phyloP scores from a whole-genome alignment of 2,113 vertebrate species.

The Lates calcarifer region DNA sequence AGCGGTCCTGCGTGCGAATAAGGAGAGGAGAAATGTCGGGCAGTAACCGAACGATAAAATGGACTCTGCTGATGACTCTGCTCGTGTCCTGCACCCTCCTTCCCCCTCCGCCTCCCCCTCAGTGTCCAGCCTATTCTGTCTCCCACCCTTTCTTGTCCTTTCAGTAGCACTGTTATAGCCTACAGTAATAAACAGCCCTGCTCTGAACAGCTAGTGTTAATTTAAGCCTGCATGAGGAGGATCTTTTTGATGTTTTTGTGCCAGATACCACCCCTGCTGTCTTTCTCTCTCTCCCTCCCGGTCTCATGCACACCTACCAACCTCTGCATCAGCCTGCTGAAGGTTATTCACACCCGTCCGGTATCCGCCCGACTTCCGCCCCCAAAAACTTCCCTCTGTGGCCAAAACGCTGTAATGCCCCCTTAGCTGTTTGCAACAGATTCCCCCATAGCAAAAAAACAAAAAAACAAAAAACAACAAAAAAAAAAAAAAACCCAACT shows the following conservation, averaged over 20 bases:
- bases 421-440: conserved; percentile 86
- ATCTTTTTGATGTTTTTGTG: conserved; percentile 45
- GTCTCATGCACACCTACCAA: conserved; percentile 66
- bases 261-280: conserved; percentile 59
- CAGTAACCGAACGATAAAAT: conserved; percentile 67
- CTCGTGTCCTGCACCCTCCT: conserved; percentile 65
- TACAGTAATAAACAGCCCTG: conserved; percentile 68
- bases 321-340: conserved; percentile 66
- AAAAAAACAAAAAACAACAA: too few relatives aligned
- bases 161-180: conserved; percentile 57
- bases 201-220: conserved; percentile 62
- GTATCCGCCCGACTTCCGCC: conserved; percentile 42
- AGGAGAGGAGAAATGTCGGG: conserved; percentile 58
- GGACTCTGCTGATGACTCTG: conserved; percentile 66
- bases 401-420: conserved; percentile 83
- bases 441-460: conserved; percentile 83
- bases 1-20: conserved; percentile 36
- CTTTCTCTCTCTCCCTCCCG: conserved; percentile 23
- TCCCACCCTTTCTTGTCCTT: conserved; percentile 75
- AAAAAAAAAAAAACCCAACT: conserved; percentile 41
- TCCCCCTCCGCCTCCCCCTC: conserved; percentile 34
- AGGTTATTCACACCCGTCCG: conserved; percentile 67
- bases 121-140: conserved; percentile 69
- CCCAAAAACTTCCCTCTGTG: conserved; percentile 45
- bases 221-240: conserved; percentile 52